These are phyloP conservation scores for Schizothorax lantsangensis DNA, from an alignment of 2,797 vertebrate genomes.

Conservation along the genomic window DNA sequence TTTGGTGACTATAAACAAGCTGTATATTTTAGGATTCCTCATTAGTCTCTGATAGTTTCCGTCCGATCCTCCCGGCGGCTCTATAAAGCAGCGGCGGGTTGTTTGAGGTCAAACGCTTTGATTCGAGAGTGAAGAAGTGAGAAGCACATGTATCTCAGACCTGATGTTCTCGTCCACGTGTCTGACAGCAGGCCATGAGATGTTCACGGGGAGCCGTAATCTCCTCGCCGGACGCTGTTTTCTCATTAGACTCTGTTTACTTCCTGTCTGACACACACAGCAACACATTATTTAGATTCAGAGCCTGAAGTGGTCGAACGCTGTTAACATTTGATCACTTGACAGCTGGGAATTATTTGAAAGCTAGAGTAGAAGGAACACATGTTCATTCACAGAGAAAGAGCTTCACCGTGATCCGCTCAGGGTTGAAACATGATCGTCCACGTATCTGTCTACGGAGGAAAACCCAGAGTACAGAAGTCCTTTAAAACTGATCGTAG, in stretches of 20 bases:
- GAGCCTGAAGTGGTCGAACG: neutral
- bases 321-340: neutral
- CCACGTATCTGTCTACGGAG: no score
- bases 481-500: neutral
- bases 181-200: neutral
- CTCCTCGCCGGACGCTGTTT: neutral
- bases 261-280: neutral
- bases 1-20: neutral
- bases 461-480: neutral
- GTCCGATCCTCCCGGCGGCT: neutral
- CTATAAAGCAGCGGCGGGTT: neutral
- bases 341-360: neutral
- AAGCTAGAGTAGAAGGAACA: neutral
- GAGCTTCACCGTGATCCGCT: neutral
- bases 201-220: conserved; percentile 7
- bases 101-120: neutral
- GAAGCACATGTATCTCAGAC: neutral
- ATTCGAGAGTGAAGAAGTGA: neutral
- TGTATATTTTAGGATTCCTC: neutral
- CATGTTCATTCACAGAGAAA: neutral
- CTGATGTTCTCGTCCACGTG: conserved; percentile 4
- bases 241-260: conserved; percentile 25
- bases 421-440: no score
- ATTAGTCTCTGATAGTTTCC: neutral
- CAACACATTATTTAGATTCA: conserved; percentile 8